A percentile compares a stretch with the other conserved stretches of the same genome.
Conservation (phyloP, 2,797 vertebrate genomes). For the Enteromius fasciolatus region DNA sequence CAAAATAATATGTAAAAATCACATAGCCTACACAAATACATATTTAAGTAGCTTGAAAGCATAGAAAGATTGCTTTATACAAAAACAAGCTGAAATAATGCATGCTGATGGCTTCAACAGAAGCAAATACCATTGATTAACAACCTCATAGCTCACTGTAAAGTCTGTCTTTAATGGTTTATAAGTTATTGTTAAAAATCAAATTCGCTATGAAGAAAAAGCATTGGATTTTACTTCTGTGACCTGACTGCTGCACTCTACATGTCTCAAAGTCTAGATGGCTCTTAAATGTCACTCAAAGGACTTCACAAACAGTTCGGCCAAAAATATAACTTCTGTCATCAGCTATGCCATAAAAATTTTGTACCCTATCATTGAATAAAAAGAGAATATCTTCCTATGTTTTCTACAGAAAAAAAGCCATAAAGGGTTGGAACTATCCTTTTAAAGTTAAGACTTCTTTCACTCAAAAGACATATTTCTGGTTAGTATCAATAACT, state of each 20-base stretch:
- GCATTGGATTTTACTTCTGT: background rate
- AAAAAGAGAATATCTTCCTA: background rate
- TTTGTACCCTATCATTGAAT: background rate
- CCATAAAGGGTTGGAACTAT: background rate
- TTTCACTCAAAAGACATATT: conserved; percentile 3
- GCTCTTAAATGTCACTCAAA: background rate
- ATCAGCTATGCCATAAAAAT: background rate
- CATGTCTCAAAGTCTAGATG: background rate
- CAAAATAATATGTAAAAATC: background rate
- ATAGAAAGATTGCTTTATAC: background rate
- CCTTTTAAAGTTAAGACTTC: background rate
- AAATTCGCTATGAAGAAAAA: background rate
- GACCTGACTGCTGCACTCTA: background rate
- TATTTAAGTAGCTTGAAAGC: background rate
- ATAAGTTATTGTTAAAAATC: background rate
- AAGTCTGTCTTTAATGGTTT: background rate
- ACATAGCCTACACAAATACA: background rate
- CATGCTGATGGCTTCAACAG: background rate
- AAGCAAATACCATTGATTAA: background rate
- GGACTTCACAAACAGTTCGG: background rate
- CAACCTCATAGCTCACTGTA: background rate
- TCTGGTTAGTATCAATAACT: conserved; percentile 11
- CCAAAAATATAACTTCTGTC: background rate
- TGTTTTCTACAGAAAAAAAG: background rate
- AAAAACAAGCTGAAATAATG: background rate